Base-by-base conservation (phyloP, 2,113 vertebrate genomes). In the Pterocles gutturalis region DNA sequence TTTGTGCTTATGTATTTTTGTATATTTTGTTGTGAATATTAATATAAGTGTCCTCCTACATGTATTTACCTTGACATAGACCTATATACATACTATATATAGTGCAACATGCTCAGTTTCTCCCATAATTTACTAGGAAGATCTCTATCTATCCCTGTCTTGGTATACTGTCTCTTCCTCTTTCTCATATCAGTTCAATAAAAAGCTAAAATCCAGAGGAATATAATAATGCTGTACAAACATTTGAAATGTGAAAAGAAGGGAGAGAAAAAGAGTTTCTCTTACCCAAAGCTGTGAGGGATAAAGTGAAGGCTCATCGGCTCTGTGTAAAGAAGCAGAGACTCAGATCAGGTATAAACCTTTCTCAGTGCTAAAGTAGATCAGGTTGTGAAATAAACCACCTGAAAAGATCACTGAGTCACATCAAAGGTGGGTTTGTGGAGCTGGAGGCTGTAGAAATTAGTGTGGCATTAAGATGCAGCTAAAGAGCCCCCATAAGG, bases 281-380 rank as follows among this genome's bases (percentile, higher is more conserved):
- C 53, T 87, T 60, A 62, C 36, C 34, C 41, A 21, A 53, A 94
- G 49, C 43, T 55, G 36, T 65, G 67, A 83, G 46, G 62, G 46
- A 79, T 92, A 81, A 94, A 90, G 83, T 62, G 71, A 96, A 87
- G 64, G 36, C 76, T 90, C 67, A 51, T 86, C 79, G 66, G 43
- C 64, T 80, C 46, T 92, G 17, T 43, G 73, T 85, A 93, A 94
- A 91, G 87, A 91, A 85, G n/a, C 49, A 90, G 54, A 85, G 54
- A 91, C 92, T 96, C 82, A 83, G 67, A 79, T 96, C 92, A 92
- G 67, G 66, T 85, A 92, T 83, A 90, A 96, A 93, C 20, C 2
- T 67, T 89, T 82, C 33, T 48, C 60, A 60, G 61, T 41, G 57
- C 55, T 94, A 91, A 93, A 85, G 81, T 41, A 88, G 78, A 96